Percentiles rank a stretch among this genome's conserved stretches.
These are phyloP conservation scores for Chlorops oryzae DNA, from an alignment of 1,140 invertebrate species.

Conservation along the genomic window DNA sequence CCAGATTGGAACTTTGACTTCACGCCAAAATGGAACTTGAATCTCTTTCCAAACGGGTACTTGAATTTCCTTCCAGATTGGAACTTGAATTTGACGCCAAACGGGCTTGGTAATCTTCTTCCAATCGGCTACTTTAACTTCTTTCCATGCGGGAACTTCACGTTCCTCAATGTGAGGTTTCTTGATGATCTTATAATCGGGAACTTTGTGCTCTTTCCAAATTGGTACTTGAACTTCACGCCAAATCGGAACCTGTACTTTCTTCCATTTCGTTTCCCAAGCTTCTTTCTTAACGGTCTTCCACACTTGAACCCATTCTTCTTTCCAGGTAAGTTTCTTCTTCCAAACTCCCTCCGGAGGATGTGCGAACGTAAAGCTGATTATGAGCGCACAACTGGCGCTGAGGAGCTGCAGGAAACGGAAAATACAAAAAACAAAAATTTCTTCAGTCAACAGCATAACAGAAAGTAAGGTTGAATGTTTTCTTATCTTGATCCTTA, in stretches of 20 bases:
- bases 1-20: constrained; percentile 54
- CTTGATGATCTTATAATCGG: constrained; percentile 58
- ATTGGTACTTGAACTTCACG: constrained; percentile 61
- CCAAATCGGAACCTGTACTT: constrained; percentile 59
- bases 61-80: constrained; percentile 50
- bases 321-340: constrained; percentile 69
- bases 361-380: constrained; percentile 44
- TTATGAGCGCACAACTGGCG: constrained; percentile 44
- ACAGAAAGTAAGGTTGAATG: neutral
- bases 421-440: constrained; percentile 9
- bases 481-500: neutral
- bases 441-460: neutral
- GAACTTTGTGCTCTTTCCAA: constrained; percentile 54
- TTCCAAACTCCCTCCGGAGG: constrained; percentile 63
- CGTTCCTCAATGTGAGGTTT: constrained; percentile 53
- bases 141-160: constrained; percentile 51
- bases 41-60: constrained; percentile 36
- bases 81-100: constrained; percentile 60
- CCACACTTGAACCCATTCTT: constrained; percentile 66
- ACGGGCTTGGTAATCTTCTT: constrained; percentile 58
- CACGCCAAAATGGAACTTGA: constrained; percentile 54
- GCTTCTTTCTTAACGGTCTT: constrained; percentile 68
- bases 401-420: constrained; percentile 30
- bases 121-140: constrained; percentile 54
- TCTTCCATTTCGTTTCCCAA: constrained; percentile 56